Evolutionary conservation across 2,888 invertebrate species (phyloP).

Genomic region (Apotomis turbidana): DNA sequence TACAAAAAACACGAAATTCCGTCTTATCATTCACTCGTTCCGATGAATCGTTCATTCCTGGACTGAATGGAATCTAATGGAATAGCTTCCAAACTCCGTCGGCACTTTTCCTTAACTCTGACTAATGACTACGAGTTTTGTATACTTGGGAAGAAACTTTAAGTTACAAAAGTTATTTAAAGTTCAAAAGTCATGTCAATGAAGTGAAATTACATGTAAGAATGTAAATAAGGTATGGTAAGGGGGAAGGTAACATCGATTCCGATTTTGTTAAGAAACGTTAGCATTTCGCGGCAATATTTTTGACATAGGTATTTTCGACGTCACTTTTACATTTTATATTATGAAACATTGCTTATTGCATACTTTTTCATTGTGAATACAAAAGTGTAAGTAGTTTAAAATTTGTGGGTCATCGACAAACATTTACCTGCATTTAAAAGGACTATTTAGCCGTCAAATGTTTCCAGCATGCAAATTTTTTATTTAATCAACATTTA

Average conservation of each 20-base stretch:
- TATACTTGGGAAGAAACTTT: constrained; percentile 16
- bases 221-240: neutral
- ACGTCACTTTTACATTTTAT: too few relatives aligned
- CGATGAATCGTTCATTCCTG: constrained; percentile 18
- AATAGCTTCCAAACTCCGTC: constrained; percentile 6
- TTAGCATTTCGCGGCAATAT: too few relatives aligned
- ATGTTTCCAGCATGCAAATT: too few relatives aligned
- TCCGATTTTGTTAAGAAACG: neutral
- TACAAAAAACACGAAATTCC: neutral
- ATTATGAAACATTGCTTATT: too few relatives aligned
- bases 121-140: constrained; percentile 28
- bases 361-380: too few relatives aligned
- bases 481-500: too few relatives aligned
- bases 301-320: too few relatives aligned
- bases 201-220: constrained; percentile 12
- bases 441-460: too few relatives aligned
- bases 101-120: constrained; percentile 17
- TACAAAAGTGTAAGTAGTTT: too few relatives aligned
- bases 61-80: constrained; percentile 38
- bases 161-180: neutral
- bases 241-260: neutral
- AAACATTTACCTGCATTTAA: too few relatives aligned
- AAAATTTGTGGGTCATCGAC: too few relatives aligned
- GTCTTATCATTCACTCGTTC: constrained; percentile 19
- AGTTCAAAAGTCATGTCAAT: neutral